A percentile compares a stretch with the other conserved stretches of the same genome.
These are phyloP conservation scores for Polydesmus complanatus DNA, from an alignment of 2,888 invertebrate species.

Conservation along the genomic window DNA sequence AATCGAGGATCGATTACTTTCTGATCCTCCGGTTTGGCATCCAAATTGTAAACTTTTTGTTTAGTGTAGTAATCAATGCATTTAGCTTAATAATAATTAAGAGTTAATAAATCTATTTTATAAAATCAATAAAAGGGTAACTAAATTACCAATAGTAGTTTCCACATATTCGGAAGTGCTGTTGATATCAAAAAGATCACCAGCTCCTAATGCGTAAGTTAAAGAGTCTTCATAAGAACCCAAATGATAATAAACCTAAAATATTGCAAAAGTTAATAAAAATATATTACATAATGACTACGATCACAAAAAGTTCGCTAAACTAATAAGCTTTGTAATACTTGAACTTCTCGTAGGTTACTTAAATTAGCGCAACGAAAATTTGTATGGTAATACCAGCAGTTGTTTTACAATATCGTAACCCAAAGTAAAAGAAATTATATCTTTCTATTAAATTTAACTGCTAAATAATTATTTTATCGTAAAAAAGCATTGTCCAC, in stretches of 20 bases:
- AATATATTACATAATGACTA: slow-evolving; percentile 3
- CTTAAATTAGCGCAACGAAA: too few species aligned
- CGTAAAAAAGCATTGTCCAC: too few species aligned
- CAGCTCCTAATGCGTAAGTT: slow-evolving; percentile 93
- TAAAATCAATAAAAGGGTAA: slow-evolving; percentile 5
- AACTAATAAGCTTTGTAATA: not conserved
- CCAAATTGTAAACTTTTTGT: slow-evolving; percentile 51
- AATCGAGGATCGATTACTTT: slow-evolving; percentile 39
- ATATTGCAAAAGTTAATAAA: too few species aligned
- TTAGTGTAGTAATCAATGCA: slow-evolving; percentile 95
- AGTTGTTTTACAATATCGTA: too few species aligned
- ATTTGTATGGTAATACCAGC: too few species aligned
- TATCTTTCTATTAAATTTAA: too few species aligned
- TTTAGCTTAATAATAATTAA: slow-evolving; percentile 49
- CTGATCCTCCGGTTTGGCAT: slow-evolving; percentile 49
- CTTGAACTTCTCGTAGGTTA: too few species aligned
- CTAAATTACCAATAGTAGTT: slow-evolving; percentile 60
- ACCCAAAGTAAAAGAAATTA: too few species aligned
- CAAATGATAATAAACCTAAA: slow-evolving; percentile 79
- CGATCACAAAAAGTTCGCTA: not conserved
- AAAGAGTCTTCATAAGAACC: slow-evolving; percentile 94
- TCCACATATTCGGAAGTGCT: slow-evolving; percentile 89
- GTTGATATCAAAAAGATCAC: slow-evolving; percentile 86
- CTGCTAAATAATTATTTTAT: too few species aligned
- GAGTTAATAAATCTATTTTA: not conserved